phyloP scores from a whole-genome alignment of 2,113 vertebrate genomes.

The Chunga burmeisteri region DNA sequence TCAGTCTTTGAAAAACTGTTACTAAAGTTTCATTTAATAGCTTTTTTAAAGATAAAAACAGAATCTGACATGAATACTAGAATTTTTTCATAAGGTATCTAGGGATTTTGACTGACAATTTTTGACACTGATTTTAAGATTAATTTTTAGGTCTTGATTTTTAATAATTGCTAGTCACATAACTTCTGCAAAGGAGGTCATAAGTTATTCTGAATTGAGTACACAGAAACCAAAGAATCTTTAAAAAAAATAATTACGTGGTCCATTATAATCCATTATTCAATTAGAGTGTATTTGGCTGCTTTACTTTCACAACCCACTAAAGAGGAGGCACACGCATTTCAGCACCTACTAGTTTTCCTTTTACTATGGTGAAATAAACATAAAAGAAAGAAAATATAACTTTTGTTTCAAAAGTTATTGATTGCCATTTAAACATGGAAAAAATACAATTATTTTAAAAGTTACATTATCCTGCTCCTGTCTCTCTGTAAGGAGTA shows the following conservation, averaged over 20 bases:
- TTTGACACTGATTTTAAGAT: background rate
- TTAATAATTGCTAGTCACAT: background rate
- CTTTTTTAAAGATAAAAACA: background rate
- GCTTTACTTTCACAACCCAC: background rate
- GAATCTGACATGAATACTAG: background rate
- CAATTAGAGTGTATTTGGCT: background rate
- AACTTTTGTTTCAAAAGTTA: background rate
- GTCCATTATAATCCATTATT: background rate
- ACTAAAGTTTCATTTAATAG: background rate
- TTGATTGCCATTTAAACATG: background rate
- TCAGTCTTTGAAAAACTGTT: background rate
- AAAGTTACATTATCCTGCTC: background rate
- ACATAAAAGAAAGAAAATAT: background rate
- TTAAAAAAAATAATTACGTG: background rate
- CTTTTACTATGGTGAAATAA: background rate
- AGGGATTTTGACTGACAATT: background rate
- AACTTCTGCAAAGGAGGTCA: background rate
- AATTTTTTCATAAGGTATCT: background rate
- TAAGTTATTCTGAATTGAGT: background rate
- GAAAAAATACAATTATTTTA: background rate
- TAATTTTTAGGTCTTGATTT: background rate
- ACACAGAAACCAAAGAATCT: background rate
- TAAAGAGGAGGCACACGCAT: background rate
- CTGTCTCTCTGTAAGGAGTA: background rate
- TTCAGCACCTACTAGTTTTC: background rate